Percentiles rank a stretch among this genome's conserved stretches.
Conservation (phyloP, 2,888 invertebrate genomes). For the Volucella zonaria region DNA sequence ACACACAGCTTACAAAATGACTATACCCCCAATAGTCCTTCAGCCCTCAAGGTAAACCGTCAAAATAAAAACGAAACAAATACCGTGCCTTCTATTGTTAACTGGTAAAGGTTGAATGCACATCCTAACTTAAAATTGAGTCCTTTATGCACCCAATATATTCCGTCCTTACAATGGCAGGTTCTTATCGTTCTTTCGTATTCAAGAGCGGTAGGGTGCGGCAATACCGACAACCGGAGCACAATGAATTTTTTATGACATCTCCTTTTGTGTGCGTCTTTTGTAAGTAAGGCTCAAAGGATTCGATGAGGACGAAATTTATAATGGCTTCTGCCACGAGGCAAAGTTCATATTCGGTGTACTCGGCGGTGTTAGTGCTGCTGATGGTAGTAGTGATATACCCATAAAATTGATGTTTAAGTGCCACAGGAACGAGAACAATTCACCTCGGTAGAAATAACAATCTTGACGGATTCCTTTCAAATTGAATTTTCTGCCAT, state of each 20-base stretch:
- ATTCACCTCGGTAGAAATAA: slow-evolving; percentile 38
- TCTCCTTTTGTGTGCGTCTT: slow-evolving; percentile 51
- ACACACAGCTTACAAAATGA: neutral
- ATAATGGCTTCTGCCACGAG: slow-evolving; percentile 58
- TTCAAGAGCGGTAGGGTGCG: neutral
- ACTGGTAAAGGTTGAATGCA: slow-evolving; percentile 40
- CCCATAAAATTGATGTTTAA: neutral
- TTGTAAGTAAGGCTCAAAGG: slow-evolving; percentile 45
- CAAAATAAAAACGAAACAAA: slow-evolving; percentile 17
- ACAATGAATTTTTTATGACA: slow-evolving; percentile 56
- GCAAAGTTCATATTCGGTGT: slow-evolving; percentile 54
- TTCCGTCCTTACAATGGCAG: slow-evolving; percentile 21
- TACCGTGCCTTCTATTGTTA: slow-evolving; percentile 2
- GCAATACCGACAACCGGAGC: slow-evolving; percentile 5
- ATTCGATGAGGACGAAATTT: slow-evolving; percentile 66
- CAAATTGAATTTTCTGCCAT: slow-evolving; percentile 59
- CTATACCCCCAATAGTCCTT: neutral
- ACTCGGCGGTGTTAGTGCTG: slow-evolving; percentile 16
- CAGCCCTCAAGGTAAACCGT: slow-evolving; percentile 8
- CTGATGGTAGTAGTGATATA: slow-evolving; percentile 28
- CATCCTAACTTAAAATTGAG: slow-evolving; percentile 51
- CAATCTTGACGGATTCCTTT: slow-evolving; percentile 54
- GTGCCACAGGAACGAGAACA: slow-evolving; percentile 48
- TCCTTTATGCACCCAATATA: slow-evolving; percentile 58
- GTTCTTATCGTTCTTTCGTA: neutral